Percentiles rank a stretch among this genome's conserved stretches.
phyloP scores from a whole-genome alignment of 2,113 vertebrate genomes.

The Eubucco bourcierii region DNA sequence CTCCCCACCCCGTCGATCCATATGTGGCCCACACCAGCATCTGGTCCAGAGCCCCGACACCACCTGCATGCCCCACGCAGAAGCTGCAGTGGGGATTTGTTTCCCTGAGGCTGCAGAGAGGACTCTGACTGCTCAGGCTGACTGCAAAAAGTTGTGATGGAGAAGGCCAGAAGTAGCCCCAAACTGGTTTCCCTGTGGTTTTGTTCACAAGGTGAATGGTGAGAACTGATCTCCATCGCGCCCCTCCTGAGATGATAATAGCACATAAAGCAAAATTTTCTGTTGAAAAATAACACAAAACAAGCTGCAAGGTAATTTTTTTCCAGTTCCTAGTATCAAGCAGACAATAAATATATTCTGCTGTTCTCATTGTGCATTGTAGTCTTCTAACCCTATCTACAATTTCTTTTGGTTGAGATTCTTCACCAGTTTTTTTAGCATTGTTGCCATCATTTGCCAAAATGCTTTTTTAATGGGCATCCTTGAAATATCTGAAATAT shows the following conservation, averaged over 20 bases:
- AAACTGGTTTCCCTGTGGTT: neutral
- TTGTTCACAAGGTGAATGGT: rapidly evolving
- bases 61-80: rapidly evolving
- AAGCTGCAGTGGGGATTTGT: neutral
- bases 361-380: neutral
- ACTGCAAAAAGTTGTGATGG: neutral
- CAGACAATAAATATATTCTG: neutral
- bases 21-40: rapidly evolving
- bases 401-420: neutral
- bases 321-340: neutral
- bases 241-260: rapidly evolving
- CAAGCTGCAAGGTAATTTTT: neutral
- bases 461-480: neutral
- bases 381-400: neutral
- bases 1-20: neutral
- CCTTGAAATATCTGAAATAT: neutral
- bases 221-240: neutral
- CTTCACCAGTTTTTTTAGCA: neutral
- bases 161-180: neutral
- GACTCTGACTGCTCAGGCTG: neutral
- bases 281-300: neutral
- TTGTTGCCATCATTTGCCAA: neutral
- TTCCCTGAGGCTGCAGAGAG: neutral
- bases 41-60: neutral
- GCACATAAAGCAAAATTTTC: neutral